These are phyloP conservation scores for Coilia nasus DNA, from an alignment of 2,797 vertebrate species.

Conservation along the genomic window DNA sequence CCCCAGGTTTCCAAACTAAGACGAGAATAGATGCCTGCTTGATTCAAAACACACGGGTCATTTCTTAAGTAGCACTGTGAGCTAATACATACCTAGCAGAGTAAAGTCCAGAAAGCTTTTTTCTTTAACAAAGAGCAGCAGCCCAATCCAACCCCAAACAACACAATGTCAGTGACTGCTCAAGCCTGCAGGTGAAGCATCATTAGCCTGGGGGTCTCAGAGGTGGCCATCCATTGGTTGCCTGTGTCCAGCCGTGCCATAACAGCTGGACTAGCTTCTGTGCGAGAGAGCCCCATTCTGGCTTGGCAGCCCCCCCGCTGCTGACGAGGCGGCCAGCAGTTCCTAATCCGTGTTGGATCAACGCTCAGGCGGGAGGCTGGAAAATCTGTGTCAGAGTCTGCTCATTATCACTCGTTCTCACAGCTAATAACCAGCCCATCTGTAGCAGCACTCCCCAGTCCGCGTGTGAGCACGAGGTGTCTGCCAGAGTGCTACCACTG, in stretches of 20 bases:
- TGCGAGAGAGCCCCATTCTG: not conserved
- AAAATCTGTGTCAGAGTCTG: slow-evolving; percentile 38
- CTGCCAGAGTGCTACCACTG: not conserved
- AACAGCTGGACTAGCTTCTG: not conserved
- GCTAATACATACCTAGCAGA: no score
- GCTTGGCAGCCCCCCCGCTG: not conserved
- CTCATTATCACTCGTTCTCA: slow-evolving; percentile 46
- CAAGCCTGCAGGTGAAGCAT: not conserved
- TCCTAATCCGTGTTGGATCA: not conserved
- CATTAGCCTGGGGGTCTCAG: not conserved
- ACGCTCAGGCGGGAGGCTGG: slow-evolving; percentile 33
- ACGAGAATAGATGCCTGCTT: not conserved
- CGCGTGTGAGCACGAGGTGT: not conserved
- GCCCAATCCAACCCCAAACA: not conserved
- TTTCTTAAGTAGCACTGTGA: no score
- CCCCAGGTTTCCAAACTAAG: not conserved
- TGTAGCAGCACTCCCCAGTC: slow-evolving; percentile 9
- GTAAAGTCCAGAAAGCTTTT: not conserved
- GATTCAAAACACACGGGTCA: not conserved
- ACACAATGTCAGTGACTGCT: not conserved
- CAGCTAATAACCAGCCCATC: slow-evolving; percentile 27
- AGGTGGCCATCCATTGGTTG: not conserved
- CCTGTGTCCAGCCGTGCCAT: not conserved
- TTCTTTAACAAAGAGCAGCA: not conserved
- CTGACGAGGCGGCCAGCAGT: not conserved